These are phyloP conservation scores for Hydropotes inermis DNA, from an alignment of 2,113 vertebrate genomes.

Conservation along the genomic window DNA sequence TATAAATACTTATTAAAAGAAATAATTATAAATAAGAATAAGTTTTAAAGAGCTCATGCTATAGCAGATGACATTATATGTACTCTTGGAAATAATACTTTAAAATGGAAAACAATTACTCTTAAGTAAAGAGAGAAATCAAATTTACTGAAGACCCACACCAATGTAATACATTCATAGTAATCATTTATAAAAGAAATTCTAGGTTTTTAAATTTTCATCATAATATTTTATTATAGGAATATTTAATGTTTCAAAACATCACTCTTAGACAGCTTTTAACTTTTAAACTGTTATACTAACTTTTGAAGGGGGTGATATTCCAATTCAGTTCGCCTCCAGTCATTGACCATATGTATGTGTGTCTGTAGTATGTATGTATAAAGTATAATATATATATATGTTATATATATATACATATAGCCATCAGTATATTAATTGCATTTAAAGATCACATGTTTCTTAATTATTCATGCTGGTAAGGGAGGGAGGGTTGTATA, in stretches of 20 bases:
- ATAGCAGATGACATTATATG: neutral
- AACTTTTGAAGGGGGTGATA: neutral
- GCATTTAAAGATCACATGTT: neutral
- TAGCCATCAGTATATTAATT: neutral
- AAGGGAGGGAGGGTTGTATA: neutral
- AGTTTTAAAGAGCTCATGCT: neutral
- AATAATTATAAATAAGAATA: neutral
- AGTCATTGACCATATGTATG: neutral
- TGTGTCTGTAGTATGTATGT: neutral
- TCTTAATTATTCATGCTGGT: neutral
- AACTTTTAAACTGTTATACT: neutral
- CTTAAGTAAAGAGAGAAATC: neutral
- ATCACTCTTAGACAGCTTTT: neutral
- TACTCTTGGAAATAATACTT: neutral
- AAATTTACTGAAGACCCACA: neutral
- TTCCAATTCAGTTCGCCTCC: neutral
- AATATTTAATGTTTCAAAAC: neutral
- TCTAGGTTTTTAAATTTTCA: neutral
- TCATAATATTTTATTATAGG: neutral
- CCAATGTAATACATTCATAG: neutral
- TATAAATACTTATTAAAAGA: neutral
- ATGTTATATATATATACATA: rapidly evolving
- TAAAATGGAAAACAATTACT: neutral
- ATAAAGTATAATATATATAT: neutral
- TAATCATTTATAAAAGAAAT: neutral